Percentiles rank a stretch among this genome's conserved stretches.
These are phyloP conservation scores for Nesoenas mayeri DNA, from an alignment of 2,113 vertebrate species.

Conservation along the genomic window DNA sequence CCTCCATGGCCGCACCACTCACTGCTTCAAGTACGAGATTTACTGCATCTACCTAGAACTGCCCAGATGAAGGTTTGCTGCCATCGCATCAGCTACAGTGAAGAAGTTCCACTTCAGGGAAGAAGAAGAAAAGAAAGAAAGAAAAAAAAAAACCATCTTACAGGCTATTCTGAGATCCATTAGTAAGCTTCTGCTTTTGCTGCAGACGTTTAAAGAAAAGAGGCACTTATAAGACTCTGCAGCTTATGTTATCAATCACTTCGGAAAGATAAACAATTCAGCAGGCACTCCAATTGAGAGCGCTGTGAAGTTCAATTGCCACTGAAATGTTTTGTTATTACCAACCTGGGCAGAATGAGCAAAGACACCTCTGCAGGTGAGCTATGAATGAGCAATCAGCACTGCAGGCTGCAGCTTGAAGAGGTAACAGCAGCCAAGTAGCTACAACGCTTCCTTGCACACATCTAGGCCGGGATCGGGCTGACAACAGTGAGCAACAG, in stretches of 20 bases:
- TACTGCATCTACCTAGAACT: neutral
- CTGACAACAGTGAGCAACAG: neutral
- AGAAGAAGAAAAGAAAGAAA: neutral
- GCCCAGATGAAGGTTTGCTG: neutral
- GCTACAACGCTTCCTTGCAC: neutral
- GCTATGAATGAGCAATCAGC: constrained; percentile 41
- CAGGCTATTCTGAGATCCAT: neutral
- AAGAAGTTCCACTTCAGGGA: neutral
- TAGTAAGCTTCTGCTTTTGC: neutral
- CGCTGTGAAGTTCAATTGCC: constrained; percentile 14
- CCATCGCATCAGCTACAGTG: neutral
- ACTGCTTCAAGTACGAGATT: neutral
- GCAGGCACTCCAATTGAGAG: constrained; percentile 9
- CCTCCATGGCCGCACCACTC: neutral
- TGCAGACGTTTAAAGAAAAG: neutral
- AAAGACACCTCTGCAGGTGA: constrained; percentile 47
- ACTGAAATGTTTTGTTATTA: constrained; percentile 38
- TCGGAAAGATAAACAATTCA: constrained; percentile 25
- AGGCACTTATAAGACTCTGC: neutral
- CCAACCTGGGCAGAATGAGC: constrained; percentile 28
- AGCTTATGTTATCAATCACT: constrained; percentile 13
- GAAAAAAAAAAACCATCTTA: neutral
- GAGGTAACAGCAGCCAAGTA: neutral
- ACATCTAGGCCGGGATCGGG: neutral
- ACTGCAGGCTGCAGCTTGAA: constrained; percentile 44